Evolutionary conservation across 2,888 invertebrate genomes (phyloP).

Genomic region (Stenurella melanura): DNA sequence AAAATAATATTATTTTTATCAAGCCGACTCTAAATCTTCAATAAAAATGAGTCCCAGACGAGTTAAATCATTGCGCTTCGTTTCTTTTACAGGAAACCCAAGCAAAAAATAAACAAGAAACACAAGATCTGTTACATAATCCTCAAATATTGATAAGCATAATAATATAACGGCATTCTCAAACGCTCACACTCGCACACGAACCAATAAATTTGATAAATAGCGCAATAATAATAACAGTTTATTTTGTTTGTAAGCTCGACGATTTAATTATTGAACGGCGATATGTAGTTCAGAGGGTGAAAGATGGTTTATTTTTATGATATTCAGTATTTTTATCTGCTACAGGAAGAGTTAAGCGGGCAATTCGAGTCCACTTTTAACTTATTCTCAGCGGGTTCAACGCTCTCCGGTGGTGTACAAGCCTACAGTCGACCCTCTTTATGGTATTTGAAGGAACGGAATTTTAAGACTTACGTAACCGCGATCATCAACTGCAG

Average conservation of each 20-base stretch:
- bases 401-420: constrained; percentile 68
- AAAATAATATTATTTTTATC: no score
- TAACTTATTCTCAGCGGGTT: constrained; percentile 64
- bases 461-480: constrained; percentile 69
- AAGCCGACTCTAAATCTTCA: no score
- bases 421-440: constrained; percentile 67
- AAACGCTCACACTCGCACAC: background rate
- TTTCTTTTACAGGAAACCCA: background rate
- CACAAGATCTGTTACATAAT: background rate
- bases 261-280: constrained; percentile 9
- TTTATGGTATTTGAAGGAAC: constrained; percentile 67
- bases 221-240: constrained; percentile 18
- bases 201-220: constrained; percentile 13
- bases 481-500: constrained; percentile 57
- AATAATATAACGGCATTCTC: background rate
- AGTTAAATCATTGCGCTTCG: no score
- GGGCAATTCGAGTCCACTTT: constrained; percentile 64
- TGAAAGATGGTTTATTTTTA: constrained; percentile 55
- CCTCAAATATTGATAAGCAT: background rate
- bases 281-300: constrained; percentile 42
- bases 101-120: background rate
- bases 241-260: constrained; percentile 16
- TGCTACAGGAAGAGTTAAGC: constrained; percentile 63
- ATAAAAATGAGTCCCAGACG: no score
- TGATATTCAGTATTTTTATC: constrained; percentile 63